Evolutionary conservation across 2,113 vertebrate genomes (phyloP).

Genomic region (Etheostoma spectabile): DNA sequence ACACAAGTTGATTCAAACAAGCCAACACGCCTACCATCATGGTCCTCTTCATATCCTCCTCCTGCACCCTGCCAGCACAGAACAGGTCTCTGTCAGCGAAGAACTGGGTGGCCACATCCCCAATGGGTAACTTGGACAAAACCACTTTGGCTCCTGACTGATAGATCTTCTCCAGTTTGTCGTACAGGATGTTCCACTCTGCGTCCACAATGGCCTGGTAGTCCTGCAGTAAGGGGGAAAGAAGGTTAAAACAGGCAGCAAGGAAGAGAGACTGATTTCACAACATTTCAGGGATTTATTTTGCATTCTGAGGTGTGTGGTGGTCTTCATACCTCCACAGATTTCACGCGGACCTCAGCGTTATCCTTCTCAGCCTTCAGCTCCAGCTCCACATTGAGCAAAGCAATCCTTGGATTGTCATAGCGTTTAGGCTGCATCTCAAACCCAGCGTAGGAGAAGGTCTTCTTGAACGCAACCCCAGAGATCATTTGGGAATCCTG

Average conservation of each 20-base stretch:
- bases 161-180: conserved; percentile 96
- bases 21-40: conserved; percentile 90
- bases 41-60: conserved; percentile 96
- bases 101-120: conserved; percentile 97
- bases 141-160: conserved; percentile 95
- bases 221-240: conserved; percentile 83
- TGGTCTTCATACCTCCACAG: conserved; percentile 86
- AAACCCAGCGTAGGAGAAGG: conserved; percentile 97
- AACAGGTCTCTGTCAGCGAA: conserved; percentile 98
- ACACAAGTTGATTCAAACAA: not conserved
- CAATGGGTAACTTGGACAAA: conserved; percentile 95
- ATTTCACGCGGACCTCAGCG: conserved; percentile 93
- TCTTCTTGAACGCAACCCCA: conserved; percentile 98
- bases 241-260: rapidly evolving
- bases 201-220: conserved; percentile 99
- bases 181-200: conserved; percentile 97
- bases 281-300: not conserved
- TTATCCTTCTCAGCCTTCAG: conserved; percentile 99
- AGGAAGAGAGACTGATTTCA: not conserved
- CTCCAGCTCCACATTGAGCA: conserved; percentile 96
- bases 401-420: conserved; percentile 89
- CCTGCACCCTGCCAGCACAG: conserved; percentile 94
- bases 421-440: conserved; percentile 99
- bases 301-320: not conserved
- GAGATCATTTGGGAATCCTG: conserved; percentile 95